Base-by-base conservation (phyloP, 2,888 invertebrate species). In the Anaspis maculata region DNA sequence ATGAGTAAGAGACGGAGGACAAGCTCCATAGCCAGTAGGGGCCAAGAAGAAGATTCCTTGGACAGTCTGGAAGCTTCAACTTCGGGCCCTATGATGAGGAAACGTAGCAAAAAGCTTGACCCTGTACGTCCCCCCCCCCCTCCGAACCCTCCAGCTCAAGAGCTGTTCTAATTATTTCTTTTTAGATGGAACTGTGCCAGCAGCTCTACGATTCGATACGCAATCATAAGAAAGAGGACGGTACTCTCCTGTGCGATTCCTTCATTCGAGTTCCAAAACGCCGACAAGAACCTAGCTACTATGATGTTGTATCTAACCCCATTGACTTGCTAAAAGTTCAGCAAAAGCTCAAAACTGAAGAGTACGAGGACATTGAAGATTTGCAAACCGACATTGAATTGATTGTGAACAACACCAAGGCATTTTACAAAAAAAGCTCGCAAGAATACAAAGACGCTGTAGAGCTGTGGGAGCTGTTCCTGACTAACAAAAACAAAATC, bases 311-410 rank as follows among this genome's bases (percentile, higher is more conserved):
- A 2, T 76, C 80, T 4, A 89, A 89, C 59, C 97, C 97, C 1
- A 97, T 98, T 58, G 97, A 98, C 65, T 72, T 98, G 56, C 67
- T 95, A 24, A 80, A 87, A 65, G 91, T 98, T 2, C 95, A 96
- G 63, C 95, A 95, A 59, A 97, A 96, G 63, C 68, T 97, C 6
- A 95, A 94, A 74, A 94, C 90, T 0, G 96, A 97, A 51, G 94
- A 95, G 32, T 98, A 98, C 64, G 85, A 87, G 48, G 91, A 92
- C 59, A 75, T 96, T 47, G 92, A 94, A 15, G 91, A 94, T 56
- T 70, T 98, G 40, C 80, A 89, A 22, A 74, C 77, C 5, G 97
- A 98, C 61, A 79, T 98, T 47, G 88, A 92, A 56, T 71, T 95
- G 19, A 74, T 98, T 53, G 83, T 95, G 15, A 87, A 80, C 51